Percentiles rank a stretch among this genome's conserved stretches.
Evolutionary conservation across 2,888 invertebrate genomes (phyloP).

Genomic region (Nebria salina): DNA sequence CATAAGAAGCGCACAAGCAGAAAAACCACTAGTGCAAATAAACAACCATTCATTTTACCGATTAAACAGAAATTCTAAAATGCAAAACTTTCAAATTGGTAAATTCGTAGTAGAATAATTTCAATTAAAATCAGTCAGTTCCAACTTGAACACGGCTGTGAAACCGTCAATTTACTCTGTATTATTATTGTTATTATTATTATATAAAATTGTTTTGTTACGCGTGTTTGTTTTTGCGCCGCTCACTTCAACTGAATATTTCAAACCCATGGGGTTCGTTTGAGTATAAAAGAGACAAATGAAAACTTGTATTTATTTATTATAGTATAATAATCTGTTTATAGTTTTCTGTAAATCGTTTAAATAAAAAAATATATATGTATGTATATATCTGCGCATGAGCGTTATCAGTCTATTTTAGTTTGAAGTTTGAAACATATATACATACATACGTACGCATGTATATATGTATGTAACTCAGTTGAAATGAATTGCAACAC

Average conservation of each 20-base stretch:
- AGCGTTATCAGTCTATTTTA: constrained; percentile 49
- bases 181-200: constrained; percentile 27
- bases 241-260: constrained; percentile 5
- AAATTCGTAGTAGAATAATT: constrained; percentile 47
- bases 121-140: constrained; percentile 54
- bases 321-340: constrained; percentile 19
- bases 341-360: constrained; percentile 17
- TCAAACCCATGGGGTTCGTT: constrained; percentile 14
- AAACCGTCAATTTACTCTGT: constrained; percentile 49
- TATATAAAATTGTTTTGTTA: constrained; percentile 19
- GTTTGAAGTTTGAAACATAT: constrained; percentile 24
- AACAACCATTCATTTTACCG: background rate
- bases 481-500: background rate
- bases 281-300: constrained; percentile 18
- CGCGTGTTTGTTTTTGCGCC: background rate
- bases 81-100: constrained; percentile 16
- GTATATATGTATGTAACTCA: background rate
- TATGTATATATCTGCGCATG: constrained; percentile 46
- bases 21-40: background rate
- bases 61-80: background rate
- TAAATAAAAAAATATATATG: constrained; percentile 37
- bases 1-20: background rate
- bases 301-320: constrained; percentile 25
- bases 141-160: constrained; percentile 52
- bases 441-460: background rate